These are phyloP conservation scores for Sinopyrophorus schimmeli DNA, from an alignment of 2,888 invertebrate species.

Conservation along the genomic window DNA sequence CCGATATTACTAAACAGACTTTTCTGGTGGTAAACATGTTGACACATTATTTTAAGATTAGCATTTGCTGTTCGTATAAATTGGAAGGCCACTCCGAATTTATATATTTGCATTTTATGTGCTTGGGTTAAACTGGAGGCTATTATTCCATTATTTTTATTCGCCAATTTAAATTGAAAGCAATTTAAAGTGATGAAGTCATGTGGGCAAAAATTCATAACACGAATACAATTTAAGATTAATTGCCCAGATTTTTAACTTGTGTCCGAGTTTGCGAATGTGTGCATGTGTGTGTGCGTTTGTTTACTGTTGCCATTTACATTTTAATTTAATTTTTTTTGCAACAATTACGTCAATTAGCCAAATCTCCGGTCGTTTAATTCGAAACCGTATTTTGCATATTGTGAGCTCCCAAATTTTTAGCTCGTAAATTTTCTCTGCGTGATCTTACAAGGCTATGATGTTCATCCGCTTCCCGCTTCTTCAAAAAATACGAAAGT, in stretches of 20 bases:
- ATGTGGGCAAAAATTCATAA: conserved; percentile 5
- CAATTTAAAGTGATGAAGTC: conserved; percentile 26
- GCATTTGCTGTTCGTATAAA: conserved; percentile 9
- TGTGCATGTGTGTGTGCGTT: too few relatives aligned
- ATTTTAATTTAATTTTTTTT: too few relatives aligned
- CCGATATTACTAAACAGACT: conserved; percentile 3
- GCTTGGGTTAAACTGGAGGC: conserved; percentile 10
- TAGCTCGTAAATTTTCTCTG: too few relatives aligned
- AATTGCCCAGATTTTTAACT: conserved; percentile 7
- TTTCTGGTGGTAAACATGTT: conserved; percentile 12
- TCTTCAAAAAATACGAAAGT: too few relatives aligned
- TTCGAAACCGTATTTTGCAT: too few relatives aligned
- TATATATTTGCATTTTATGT: conserved; percentile 1
- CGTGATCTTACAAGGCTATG: too few relatives aligned
- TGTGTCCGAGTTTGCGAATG: too few relatives aligned
- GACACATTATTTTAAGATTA: conserved; percentile 7
- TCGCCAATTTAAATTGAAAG: conserved; percentile 27
- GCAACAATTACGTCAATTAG: too few relatives aligned
- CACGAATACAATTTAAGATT: neutral
- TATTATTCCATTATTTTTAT: conserved; percentile 28
- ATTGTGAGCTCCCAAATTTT: too few relatives aligned
- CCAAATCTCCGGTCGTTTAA: too few relatives aligned
- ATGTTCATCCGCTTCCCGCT: too few relatives aligned
- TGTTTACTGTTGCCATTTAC: too few relatives aligned
- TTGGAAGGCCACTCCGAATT: conserved; percentile 3